Evolutionary conservation across 2,113 vertebrate species (phyloP).

Genomic region (Cryptotis parvus): DNA sequence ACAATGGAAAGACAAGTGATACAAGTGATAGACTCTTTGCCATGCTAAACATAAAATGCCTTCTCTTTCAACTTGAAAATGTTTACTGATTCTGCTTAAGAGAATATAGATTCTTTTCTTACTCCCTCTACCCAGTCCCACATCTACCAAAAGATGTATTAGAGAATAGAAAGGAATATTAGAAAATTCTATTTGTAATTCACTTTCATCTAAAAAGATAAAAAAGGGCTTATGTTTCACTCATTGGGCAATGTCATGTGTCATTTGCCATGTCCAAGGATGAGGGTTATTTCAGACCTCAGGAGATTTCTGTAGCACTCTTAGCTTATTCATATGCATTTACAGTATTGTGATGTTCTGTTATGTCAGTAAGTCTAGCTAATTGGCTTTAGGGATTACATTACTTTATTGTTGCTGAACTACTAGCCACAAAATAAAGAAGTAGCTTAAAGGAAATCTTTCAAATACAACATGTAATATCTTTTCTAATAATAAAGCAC

Average conservation of each 20-base stretch:
- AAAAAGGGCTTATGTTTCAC: not conserved
- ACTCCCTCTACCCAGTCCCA: not conserved
- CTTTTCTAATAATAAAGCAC: not conserved
- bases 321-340: not conserved
- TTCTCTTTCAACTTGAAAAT: not conserved
- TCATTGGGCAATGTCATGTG: not conserved
- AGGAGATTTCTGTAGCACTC: rapidly evolving
- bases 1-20: no score
- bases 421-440: not conserved
- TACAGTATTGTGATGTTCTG: rapidly evolving
- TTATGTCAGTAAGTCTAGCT: not conserved
- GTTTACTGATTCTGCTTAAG: not conserved
- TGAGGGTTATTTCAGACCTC: no score
- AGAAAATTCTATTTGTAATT: not conserved
- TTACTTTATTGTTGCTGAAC: not conserved
- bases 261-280: not conserved
- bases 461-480: not conserved
- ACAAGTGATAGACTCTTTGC: not conserved
- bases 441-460: not conserved
- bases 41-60: not conserved
- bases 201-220: not conserved
- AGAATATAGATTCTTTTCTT: not conserved
- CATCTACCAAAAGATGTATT: not conserved
- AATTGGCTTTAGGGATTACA: not conserved
- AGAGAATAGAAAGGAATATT: not conserved